Base-by-base conservation (phyloP, 2,888 invertebrate genomes). In the Drosophila borborema region DNA sequence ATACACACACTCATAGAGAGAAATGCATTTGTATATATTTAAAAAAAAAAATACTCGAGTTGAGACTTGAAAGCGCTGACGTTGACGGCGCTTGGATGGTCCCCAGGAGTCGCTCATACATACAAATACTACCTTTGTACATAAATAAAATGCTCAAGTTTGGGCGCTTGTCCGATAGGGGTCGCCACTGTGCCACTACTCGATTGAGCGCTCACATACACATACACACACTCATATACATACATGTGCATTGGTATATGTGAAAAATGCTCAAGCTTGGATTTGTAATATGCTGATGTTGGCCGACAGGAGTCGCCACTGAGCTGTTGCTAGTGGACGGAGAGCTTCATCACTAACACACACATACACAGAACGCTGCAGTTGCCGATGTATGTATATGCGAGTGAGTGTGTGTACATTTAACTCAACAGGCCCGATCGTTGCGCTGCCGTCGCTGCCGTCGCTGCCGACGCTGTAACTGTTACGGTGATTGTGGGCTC, bases 21-120 rank as follows among this genome's bases (percentile, higher is more conserved):
- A 23, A 12, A 16, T 46, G 46, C 38, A 28, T 41, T 16, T 40
- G 23, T 10, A 7, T 53, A 8, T n/a, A 18, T 18, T 4, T 20
- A 38, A 31, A 5, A 28, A 28, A 28, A 28, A 28, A 28, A 23
- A 23, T 51, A 16, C 55, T 64, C 23, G 63, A 79, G 62, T 14
- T 74, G 43, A 40, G 49, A 36, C 40, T 54, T 69, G 65, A 69
- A 63, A 70, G 28, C 58, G 80, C 80, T 74, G 75, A 74, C 61
- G 56, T 54, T 54, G 61, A 65, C 77, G 80, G 70, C 75, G 54
- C 61, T 61, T 66, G 63, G 53, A 38, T 70, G 75, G 62, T 43
- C 76, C 71, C 62, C 71, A 77, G 77, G 77, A 77, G 70, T 74
- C 41, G 64, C 10, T 16, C 16, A n/a, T 6, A 49, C 16, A 41